Percentiles rank a stretch among this genome's conserved stretches.
These are phyloP conservation scores for Typhlichthys subterraneus DNA, from an alignment of 2,797 vertebrate genomes.

Conservation along the genomic window DNA sequence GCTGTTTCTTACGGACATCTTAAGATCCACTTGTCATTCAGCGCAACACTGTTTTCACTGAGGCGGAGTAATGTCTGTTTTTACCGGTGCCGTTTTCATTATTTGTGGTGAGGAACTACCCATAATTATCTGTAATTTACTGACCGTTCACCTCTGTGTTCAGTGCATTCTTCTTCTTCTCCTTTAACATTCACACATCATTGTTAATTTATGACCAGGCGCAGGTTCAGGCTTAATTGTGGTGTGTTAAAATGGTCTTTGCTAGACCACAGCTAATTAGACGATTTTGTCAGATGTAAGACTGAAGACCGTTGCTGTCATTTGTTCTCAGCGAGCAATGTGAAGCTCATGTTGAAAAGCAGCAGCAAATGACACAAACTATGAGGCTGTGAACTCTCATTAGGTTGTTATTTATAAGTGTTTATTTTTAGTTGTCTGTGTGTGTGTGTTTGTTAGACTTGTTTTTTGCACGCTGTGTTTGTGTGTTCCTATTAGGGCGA, in stretches of 20 bases:
- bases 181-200: constrained; percentile 39
- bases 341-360: constrained; percentile 27
- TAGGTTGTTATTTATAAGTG: constrained; percentile 55
- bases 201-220: constrained; percentile 44
- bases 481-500: too few species aligned
- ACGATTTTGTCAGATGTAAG: constrained; percentile 47
- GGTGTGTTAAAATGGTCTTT: constrained; percentile 50
- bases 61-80: constrained; percentile 19
- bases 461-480: neutral
- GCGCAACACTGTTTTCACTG: neutral
- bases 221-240: constrained; percentile 52
- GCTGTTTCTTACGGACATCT: neutral
- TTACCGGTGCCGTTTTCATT: constrained; percentile 24
- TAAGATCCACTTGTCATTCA: constrained; percentile 2
- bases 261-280: constrained; percentile 41
- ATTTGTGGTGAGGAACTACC: constrained; percentile 20
- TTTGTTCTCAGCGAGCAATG: constrained; percentile 51
- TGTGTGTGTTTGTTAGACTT: neutral
- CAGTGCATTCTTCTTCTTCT: constrained; percentile 26
- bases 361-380: constrained; percentile 50
- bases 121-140: constrained; percentile 55
- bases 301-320: constrained; percentile 38
- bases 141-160: constrained; percentile 30
- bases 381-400: constrained; percentile 46
- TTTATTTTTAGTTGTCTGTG: constrained; percentile 19